Evolutionary conservation across 2,888 invertebrate species (phyloP).

Genomic region (Gari tellinella): DNA sequence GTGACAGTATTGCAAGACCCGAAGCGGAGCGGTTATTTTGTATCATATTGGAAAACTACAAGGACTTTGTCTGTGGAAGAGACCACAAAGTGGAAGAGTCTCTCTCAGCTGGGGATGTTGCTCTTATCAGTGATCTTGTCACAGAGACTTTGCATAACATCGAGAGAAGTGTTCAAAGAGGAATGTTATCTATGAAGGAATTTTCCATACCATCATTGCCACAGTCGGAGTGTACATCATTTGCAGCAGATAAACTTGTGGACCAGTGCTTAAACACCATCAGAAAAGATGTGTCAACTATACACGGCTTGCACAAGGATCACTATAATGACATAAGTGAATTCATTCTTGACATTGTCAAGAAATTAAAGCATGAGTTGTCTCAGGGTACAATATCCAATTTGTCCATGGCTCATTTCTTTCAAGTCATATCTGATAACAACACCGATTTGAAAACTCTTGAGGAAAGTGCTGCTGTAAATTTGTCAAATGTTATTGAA

Average conservation of each 20-base stretch:
- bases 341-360: slow-evolving; percentile 45
- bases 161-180: slow-evolving; percentile 56
- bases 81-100: not conserved
- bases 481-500: slow-evolving; percentile 19
- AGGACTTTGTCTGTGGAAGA: slow-evolving; percentile 19
- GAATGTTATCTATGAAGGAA: slow-evolving; percentile 41
- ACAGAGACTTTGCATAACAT: slow-evolving; percentile 59
- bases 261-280: slow-evolving; percentile 34
- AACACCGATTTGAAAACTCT: slow-evolving; percentile 30
- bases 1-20: slow-evolving; percentile 41
- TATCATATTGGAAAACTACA: slow-evolving; percentile 59
- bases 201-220: slow-evolving; percentile 53
- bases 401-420: slow-evolving; percentile 57
- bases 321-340: slow-evolving; percentile 32
- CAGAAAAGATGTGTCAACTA: slow-evolving; percentile 5
- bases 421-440: slow-evolving; percentile 35
- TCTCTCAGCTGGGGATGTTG: slow-evolving; percentile 27
- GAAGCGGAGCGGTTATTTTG: slow-evolving; percentile 64
- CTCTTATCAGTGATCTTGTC: slow-evolving; percentile 54
- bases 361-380: slow-evolving; percentile 35
- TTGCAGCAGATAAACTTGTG: slow-evolving; percentile 29
- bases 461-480: slow-evolving; percentile 40
- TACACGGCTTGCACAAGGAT: not conserved
- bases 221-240: slow-evolving; percentile 34
- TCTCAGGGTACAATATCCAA: slow-evolving; percentile 44